Evolutionary conservation across 2,888 invertebrate species (phyloP), one percentile per base, ranked within the genome.

Genomic region (Bhutanitis thaidina): DNA sequence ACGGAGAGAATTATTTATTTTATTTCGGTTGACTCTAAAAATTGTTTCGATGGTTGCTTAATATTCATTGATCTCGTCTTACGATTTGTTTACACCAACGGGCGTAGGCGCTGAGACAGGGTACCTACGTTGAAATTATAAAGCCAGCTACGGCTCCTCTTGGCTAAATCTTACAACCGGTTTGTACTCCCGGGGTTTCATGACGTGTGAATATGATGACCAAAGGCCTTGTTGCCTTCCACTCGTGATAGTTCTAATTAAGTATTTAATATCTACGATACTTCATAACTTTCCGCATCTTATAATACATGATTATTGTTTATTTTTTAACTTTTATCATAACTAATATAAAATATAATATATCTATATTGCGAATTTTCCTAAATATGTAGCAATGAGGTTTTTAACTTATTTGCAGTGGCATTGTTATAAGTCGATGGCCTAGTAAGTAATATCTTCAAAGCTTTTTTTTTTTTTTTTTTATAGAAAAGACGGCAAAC

Each of bases 31-130:
- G 27, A 27, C 27, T 27, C 64, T 78, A 77, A 74, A 78, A 79
- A 84, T 83, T 81, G 74, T 86, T 83, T 80, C 60, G 74, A 67
- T 71, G 77, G 77, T 80, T 76, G 73, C 74, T 87, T 83, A 82
- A 82, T 86, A 88, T 87, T 84, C 84, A 85, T 88, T 78, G 84
- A 79, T 81, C 75, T 76, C 78, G 67, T 74, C 75, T 79, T 70
- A 76, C 74, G 77, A 80, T 85, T 84, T 83, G 85, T 86, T 83
- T 80, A 80, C 76, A 79, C 77, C 78, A 71, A 57, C 61, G 58
- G 49, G 66, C 65, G 70, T 80, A 75, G 80, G 82, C 77, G 80
- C 76, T 69, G 67, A 67, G 56, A 61, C 64, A 65, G 65, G 68
- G 71, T 71, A 70, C 71, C 20, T 20, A 20, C 20, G 72, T 62